phyloP scores from a whole-genome alignment of 2,888 invertebrate species.

The Crioceris asparagi region DNA sequence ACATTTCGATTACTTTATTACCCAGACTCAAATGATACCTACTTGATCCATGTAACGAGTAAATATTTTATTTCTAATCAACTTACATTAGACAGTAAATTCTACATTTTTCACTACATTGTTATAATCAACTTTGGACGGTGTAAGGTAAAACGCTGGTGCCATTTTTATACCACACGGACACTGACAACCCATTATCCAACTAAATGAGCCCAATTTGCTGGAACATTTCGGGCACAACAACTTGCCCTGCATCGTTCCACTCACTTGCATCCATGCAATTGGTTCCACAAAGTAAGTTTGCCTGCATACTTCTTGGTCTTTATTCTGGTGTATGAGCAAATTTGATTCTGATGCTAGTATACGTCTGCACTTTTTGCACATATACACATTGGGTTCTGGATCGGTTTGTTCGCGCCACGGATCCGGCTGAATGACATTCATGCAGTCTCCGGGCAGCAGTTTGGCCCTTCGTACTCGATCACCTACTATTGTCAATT shows the following conservation, averaged over 20 bases:
- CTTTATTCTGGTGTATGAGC: constrained; percentile 54
- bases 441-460: constrained; percentile 65
- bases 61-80: no score
- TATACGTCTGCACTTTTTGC: constrained; percentile 67
- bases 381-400: constrained; percentile 75
- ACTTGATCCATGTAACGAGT: no score
- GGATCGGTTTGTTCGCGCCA: constrained; percentile 58
- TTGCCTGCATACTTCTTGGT: constrained; percentile 50
- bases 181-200: constrained; percentile 84
- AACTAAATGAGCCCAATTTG: constrained; percentile 84
- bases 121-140: constrained; percentile 82
- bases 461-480: constrained; percentile 75
- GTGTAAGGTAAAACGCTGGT: constrained; percentile 84
- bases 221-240: constrained; percentile 74
- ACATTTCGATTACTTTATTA: no score
- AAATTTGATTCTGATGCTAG: constrained; percentile 74
- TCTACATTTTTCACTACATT: constrained; percentile 83
- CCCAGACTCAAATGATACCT: no score
- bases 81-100: constrained; percentile 39
- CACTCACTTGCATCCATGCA: constrained; percentile 69
- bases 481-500: constrained; percentile 69
- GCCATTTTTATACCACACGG: constrained; percentile 84
- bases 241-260: constrained; percentile 63
- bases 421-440: constrained; percentile 72
- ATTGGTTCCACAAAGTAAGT: constrained; percentile 84